Evolutionary conservation across 1,140 invertebrate species (phyloP).

Genomic region (Conus ventricosus): DNA sequence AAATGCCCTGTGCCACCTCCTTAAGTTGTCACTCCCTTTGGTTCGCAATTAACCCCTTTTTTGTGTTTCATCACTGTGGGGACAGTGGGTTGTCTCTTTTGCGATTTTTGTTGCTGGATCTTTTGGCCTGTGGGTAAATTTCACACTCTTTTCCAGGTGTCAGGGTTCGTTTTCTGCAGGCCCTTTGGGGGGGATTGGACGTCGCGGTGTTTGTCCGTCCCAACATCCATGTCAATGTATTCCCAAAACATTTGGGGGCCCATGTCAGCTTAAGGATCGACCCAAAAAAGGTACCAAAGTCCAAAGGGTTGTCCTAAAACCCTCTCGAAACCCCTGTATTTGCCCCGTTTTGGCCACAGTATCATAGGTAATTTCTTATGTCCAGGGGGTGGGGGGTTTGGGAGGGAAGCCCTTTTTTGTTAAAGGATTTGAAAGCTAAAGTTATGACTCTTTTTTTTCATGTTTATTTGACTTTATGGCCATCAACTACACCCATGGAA

Average conservation of each 20-base stretch:
- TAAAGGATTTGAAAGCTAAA: too few species aligned
- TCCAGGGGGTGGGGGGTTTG: too few species aligned
- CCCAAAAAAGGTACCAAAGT: conserved; percentile 71
- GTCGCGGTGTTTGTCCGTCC: conserved; percentile 60
- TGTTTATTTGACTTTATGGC: too few species aligned
- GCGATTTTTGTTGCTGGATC: conserved; percentile 31
- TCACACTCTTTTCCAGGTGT: conserved; percentile 56
- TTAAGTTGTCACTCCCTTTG: conserved; percentile 67
- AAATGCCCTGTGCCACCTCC: conserved; percentile 60
- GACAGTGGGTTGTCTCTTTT: conserved; percentile 47
- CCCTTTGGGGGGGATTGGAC: conserved; percentile 48
- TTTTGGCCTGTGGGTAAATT: conserved; percentile 56
- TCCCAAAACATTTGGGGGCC: conserved; percentile 73
- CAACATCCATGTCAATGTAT: conserved; percentile 68
- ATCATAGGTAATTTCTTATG: conserved; percentile 62
- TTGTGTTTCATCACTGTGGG: conserved; percentile 54
- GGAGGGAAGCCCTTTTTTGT: too few species aligned
- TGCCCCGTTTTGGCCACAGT: conserved; percentile 68
- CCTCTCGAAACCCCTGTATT: conserved; percentile 64
- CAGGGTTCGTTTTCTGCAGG: conserved; percentile 53
- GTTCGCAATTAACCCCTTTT: conserved; percentile 60
- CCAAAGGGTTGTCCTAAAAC: conserved; percentile 69
- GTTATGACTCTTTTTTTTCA: too few species aligned
- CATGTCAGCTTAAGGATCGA: conserved; percentile 65
- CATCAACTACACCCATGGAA: too few species aligned